These are phyloP conservation scores for Pseudomugil gertrudae DNA, from an alignment of 2,797 vertebrate genomes.

Conservation along the genomic window DNA sequence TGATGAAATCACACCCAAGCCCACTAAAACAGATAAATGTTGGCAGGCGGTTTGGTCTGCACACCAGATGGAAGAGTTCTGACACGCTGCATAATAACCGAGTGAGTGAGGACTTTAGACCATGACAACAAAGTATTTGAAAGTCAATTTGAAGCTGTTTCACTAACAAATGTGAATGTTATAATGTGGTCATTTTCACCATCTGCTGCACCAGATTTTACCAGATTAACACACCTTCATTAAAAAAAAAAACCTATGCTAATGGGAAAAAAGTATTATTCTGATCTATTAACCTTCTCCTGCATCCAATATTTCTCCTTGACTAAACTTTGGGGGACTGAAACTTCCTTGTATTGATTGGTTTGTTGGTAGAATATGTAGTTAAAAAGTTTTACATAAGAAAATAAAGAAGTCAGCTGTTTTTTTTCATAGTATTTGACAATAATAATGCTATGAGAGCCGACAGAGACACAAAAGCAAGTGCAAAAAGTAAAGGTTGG, in stretches of 20 bases:
- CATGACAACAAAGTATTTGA: slow-evolving; percentile 57
- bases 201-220: slow-evolving; percentile 53
- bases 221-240: slow-evolving; percentile 43
- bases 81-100: slow-evolving; percentile 44
- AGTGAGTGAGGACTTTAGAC: slow-evolving; percentile 41
- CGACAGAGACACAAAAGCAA: too few species aligned
- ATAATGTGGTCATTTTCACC: slow-evolving; percentile 48
- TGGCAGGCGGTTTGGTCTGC: slow-evolving; percentile 32
- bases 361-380: too few species aligned
- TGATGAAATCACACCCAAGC: slow-evolving; percentile 44
- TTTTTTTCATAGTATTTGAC: too few species aligned
- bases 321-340: neutral
- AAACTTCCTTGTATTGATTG: neutral
- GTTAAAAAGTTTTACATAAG: too few species aligned
- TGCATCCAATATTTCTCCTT: neutral
- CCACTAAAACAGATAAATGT: slow-evolving; percentile 46
- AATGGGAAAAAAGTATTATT: too few species aligned
- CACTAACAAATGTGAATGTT: slow-evolving; percentile 38
- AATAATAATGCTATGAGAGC: too few species aligned
- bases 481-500: too few species aligned
- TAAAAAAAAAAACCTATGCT: too few species aligned
- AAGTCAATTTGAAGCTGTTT: slow-evolving; percentile 49
- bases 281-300: slow-evolving; percentile 2
- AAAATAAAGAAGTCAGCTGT: too few species aligned
- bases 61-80: slow-evolving; percentile 61